These are phyloP conservation scores for Drosophila crucigera DNA, from an alignment of 2,888 invertebrate species.

Conservation along the genomic window DNA sequence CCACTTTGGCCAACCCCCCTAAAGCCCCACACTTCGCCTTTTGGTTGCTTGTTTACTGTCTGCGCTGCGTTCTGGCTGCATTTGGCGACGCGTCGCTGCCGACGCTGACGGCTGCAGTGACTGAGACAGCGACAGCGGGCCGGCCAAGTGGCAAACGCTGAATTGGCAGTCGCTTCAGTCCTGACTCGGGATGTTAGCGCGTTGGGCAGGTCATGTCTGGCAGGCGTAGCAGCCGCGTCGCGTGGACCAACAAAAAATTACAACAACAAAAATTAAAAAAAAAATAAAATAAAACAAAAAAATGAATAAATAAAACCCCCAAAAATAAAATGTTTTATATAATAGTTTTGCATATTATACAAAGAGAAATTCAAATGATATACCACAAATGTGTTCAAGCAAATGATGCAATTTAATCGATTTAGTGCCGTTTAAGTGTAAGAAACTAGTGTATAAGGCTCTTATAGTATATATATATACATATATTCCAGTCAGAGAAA, in stretches of 20 bases:
- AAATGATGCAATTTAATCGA: slow-evolving; percentile 40
- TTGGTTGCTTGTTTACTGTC: slow-evolving; percentile 68
- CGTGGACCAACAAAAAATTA: slow-evolving; percentile 62
- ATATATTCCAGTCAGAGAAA: slow-evolving; percentile 39
- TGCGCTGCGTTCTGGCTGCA: slow-evolving; percentile 50
- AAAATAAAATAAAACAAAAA: slow-evolving; percentile 17
- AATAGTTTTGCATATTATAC: slow-evolving; percentile 44
- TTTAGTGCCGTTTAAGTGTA: slow-evolving; percentile 54
- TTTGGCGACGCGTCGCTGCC: slow-evolving; percentile 24
- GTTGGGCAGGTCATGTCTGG: slow-evolving; percentile 86
- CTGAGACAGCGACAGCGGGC: slow-evolving; percentile 31
- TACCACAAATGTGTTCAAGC: slow-evolving; percentile 70
- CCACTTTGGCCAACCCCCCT: slow-evolving; percentile 38
- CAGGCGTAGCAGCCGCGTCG: slow-evolving; percentile 69
- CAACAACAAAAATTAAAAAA: slow-evolving; percentile 23
- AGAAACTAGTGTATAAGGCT: slow-evolving; percentile 37
- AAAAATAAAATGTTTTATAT: slow-evolving; percentile 14
- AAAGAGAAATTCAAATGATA: slow-evolving; percentile 28
- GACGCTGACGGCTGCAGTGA: slow-evolving; percentile 36
- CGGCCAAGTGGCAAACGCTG: slow-evolving; percentile 53
- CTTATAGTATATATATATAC: slow-evolving; percentile 29
- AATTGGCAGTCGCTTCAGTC: slow-evolving; percentile 82
- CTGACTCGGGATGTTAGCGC: slow-evolving; percentile 86
- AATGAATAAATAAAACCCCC: slow-evolving; percentile 17
- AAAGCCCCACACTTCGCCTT: neutral